Percentiles rank a stretch among this genome's conserved stretches.
These are phyloP conservation scores for Hymenochirus boettgeri DNA, from an alignment of 2,113 vertebrate species.

Conservation along the genomic window DNA sequence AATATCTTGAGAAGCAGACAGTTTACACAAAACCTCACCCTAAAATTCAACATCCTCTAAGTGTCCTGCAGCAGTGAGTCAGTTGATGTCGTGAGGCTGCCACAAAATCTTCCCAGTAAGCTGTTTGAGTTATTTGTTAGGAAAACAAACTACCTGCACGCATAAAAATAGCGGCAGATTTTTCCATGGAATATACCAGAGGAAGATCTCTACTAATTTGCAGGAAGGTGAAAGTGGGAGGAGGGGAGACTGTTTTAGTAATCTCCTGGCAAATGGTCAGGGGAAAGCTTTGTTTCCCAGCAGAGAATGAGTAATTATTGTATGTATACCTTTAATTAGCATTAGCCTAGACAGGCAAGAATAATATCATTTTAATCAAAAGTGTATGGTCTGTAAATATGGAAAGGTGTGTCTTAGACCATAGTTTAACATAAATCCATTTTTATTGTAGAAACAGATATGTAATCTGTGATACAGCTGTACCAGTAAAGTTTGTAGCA, in stretches of 20 bases:
- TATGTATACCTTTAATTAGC: too few relatives aligned
- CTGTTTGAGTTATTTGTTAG: slow-evolving; percentile 25
- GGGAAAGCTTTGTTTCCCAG: slow-evolving; percentile 31
- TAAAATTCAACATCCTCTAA: slow-evolving; percentile 44
- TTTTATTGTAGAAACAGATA: too few relatives aligned
- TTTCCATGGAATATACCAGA: slow-evolving; percentile 37
- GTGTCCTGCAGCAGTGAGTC: slow-evolving; percentile 22
- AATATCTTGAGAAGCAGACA: slow-evolving; percentile 26
- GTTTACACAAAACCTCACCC: slow-evolving; percentile 34
- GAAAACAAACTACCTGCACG: slow-evolving; percentile 47
- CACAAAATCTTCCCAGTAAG: slow-evolving; percentile 45
- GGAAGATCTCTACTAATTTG: slow-evolving; percentile 41
- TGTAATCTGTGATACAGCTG: too few relatives aligned
- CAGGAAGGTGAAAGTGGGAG: slow-evolving; percentile 45
- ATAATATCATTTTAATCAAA: too few relatives aligned
- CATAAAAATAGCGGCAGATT: slow-evolving; percentile 40
- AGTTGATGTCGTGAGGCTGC: slow-evolving; percentile 28
- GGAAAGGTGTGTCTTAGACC: too few relatives aligned
- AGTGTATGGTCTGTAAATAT: too few relatives aligned
- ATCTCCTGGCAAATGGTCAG: slow-evolving; percentile 21
- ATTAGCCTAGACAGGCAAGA: too few relatives aligned
- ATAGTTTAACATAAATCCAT: too few relatives aligned
- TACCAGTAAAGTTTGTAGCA: too few relatives aligned
- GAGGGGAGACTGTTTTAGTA: slow-evolving; percentile 26
- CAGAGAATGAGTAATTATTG: slow-evolving; percentile 32